phyloP scores from a whole-genome alignment of 2,113 vertebrate genomes.

The Corapipo altera region DNA sequence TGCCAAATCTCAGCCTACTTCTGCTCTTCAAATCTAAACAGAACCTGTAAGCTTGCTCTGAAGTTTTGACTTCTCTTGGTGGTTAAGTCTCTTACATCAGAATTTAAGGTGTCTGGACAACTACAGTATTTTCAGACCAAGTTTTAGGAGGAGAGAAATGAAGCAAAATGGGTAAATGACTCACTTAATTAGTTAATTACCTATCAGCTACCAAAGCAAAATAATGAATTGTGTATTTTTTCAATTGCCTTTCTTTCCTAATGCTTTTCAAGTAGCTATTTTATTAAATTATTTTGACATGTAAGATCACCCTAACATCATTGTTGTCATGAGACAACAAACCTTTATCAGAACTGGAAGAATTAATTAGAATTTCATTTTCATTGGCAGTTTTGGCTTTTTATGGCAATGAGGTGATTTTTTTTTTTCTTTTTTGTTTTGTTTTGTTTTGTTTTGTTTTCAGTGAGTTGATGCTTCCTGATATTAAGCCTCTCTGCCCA shows the following conservation, averaged over 20 bases:
- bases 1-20: not conserved
- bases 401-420: not conserved
- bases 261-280: not conserved
- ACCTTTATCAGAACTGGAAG: not conserved
- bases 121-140: not conserved
- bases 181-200: not conserved
- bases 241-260: not conserved
- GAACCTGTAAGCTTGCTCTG: not conserved
- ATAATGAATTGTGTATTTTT: not conserved
- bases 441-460: not conserved
- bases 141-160: not conserved
- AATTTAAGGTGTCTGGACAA: not conserved
- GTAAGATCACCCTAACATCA: not conserved
- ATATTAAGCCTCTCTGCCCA: not conserved
- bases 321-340: not conserved
- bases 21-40: not conserved
- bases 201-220: not conserved
- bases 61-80: not conserved
- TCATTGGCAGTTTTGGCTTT: not conserved
- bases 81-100: not conserved
- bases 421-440: not conserved
- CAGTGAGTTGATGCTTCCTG: not conserved
- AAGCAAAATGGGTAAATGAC: conserved; percentile 1
- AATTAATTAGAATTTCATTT: not conserved
- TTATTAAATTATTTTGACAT: not conserved